Evolutionary conservation across 2,113 vertebrate species (phyloP).

Genomic region (Sylvia atricapilla): DNA sequence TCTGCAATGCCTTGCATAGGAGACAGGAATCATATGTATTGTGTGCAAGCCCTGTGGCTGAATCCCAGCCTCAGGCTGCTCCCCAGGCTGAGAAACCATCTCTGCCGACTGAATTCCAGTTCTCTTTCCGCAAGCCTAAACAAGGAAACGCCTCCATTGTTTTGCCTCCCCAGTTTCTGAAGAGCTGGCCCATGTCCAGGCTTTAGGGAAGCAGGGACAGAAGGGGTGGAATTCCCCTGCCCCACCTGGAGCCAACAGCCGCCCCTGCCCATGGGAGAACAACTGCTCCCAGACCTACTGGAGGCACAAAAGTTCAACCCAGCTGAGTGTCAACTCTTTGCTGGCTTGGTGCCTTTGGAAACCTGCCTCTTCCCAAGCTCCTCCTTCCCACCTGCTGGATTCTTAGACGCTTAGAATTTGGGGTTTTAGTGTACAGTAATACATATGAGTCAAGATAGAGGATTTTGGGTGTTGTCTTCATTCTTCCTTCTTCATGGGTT

Average conservation of each 20-base stretch:
- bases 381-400: background rate
- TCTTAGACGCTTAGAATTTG: too few species aligned
- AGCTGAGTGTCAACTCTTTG: background rate
- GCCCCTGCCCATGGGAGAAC: background rate
- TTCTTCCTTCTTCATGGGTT: too few species aligned
- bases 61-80: background rate
- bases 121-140: background rate
- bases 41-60: fast-evolving
- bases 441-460: too few species aligned
- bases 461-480: too few species aligned
- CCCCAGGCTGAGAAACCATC: background rate
- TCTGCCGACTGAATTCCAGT: background rate
- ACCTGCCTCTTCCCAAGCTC: background rate
- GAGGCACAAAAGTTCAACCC: background rate
- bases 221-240: slow-evolving; percentile 25
- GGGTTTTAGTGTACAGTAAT: too few species aligned
- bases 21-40: fast-evolving
- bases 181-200: background rate
- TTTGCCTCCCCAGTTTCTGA: fast-evolving
- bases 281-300: background rate
- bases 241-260: background rate
- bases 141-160: background rate
- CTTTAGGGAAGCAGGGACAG: background rate
- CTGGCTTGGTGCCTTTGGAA: background rate
- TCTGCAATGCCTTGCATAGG: background rate